Evolutionary conservation across 2,888 invertebrate species (phyloP).

Genomic region (Monoplex corrugatus): DNA sequence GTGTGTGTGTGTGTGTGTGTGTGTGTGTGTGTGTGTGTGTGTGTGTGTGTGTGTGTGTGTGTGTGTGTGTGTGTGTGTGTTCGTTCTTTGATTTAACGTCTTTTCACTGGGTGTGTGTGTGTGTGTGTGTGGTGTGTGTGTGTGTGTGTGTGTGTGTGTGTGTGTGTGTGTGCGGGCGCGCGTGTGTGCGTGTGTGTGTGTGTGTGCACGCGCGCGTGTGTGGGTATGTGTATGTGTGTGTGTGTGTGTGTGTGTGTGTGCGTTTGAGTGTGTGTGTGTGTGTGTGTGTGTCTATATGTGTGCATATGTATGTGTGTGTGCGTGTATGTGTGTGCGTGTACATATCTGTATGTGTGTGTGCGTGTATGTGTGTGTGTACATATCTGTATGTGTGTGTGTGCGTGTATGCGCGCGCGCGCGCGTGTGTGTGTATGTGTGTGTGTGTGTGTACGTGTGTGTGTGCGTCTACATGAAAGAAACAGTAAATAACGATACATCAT

Average conservation of each 20-base stretch:
- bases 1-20: too few relatives aligned
- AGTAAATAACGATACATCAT: too few relatives aligned
- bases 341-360: slow-evolving; percentile 32
- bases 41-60: too few relatives aligned
- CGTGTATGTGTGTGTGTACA: slow-evolving; percentile 30
- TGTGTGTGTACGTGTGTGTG: slow-evolving; percentile 31
- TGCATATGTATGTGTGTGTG: not conserved
- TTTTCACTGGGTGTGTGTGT: not conserved
- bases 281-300: not conserved
- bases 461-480: not conserved
- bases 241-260: not conserved
- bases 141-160: slow-evolving; percentile 17
- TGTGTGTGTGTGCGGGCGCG: too few relatives aligned
- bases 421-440: slow-evolving; percentile 42
- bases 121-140: not conserved
- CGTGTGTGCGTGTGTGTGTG: too few relatives aligned
- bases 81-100: too few relatives aligned
- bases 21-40: too few relatives aligned
- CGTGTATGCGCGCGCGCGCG: not conserved
- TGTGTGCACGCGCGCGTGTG: slow-evolving; percentile 1
- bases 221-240: not conserved
- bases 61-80: too few relatives aligned
- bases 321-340: slow-evolving; percentile 18
- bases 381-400: slow-evolving; percentile 38
- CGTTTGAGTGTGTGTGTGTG: slow-evolving; percentile 3